These are phyloP conservation scores for Aplysina aerophoba DNA, from an alignment of 37 sponge, comb jelly and placozoan species.

Conservation along the genomic window DNA sequence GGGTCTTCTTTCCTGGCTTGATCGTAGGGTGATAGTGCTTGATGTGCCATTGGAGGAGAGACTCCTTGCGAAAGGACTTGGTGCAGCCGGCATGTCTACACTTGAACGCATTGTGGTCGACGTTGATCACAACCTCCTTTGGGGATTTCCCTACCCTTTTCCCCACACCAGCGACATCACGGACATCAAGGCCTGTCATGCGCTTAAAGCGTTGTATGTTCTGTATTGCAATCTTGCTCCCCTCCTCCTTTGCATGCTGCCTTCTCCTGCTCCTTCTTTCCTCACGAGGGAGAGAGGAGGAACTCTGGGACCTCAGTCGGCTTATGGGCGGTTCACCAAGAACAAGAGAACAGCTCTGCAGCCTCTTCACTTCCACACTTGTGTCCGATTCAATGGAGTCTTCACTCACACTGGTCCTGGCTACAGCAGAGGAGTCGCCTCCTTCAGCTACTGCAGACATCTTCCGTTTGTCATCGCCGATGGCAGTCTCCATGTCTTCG, in stretches of 20 bases:
- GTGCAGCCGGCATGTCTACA: constrained; percentile 62
- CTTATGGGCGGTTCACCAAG: not conserved
- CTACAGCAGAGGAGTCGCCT: too few species aligned
- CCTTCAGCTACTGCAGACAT: not conserved
- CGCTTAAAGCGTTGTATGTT: constrained; percentile 1
- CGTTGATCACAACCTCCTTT: constrained; percentile 68
- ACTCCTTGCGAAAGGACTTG: constrained; percentile 82
- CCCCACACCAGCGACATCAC: not conserved
- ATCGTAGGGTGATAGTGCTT: constrained; percentile 75
- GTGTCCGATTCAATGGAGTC: not conserved
- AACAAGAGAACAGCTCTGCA: constrained; percentile 1
- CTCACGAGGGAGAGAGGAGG: not conserved
- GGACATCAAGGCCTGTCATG: constrained; percentile 13
- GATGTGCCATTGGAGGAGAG: constrained; percentile 69
- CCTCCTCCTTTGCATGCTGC: not conserved
- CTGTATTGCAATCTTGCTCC: not conserved
- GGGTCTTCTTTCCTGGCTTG: not conserved
- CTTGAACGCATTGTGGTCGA: constrained; percentile 85
- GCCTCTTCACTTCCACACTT: not conserved
- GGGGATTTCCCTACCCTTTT: constrained; percentile 27
- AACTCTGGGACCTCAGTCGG: not conserved
- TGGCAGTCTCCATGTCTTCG: not conserved
- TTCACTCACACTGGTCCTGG: not conserved
- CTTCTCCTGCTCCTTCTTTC: not conserved
- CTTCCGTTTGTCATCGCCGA: not conserved